A percentile compares a stretch with the other conserved stretches of the same genome.
These are phyloP conservation scores for Oikopleura albicans DNA, from an alignment of 23 tunicate species.

Conservation along the genomic window DNA sequence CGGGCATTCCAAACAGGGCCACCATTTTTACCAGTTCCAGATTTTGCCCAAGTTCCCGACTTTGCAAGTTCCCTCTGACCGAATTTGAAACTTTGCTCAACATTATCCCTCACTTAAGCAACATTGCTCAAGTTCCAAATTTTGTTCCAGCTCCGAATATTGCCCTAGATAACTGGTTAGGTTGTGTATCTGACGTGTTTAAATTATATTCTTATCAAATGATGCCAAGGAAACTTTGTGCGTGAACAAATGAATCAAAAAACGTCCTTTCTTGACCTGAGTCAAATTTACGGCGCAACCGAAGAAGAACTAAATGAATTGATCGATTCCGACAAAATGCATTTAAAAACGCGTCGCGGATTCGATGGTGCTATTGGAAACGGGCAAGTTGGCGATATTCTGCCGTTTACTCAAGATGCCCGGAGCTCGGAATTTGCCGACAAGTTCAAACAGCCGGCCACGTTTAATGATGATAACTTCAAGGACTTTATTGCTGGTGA, in stretches of 20 bases:
- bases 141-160: no score
- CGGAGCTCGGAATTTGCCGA: neutral
- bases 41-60: no score
- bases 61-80: no score
- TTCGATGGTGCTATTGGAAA: neutral
- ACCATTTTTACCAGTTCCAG: no score
- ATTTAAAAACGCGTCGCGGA: neutral
- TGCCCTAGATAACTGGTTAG: no score
- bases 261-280: neutral
- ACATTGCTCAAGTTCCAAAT: no score
- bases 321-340: neutral
- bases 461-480: constrained; percentile 4
- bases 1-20: no score
- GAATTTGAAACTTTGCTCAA: no score
- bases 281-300: neutral
- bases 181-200: no score
- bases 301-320: neutral
- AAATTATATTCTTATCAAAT: no score
- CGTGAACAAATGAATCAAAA: constrained; percentile 17
- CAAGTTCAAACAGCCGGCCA: neutral
- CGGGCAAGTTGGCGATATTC: neutral
- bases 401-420: constrained; percentile 1
- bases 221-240: neutral
- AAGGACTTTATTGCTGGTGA: constrained; percentile 16
- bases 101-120: no score